phyloP scores from a whole-genome alignment of 2,113 vertebrate species.

The Ondatra zibethicus region DNA sequence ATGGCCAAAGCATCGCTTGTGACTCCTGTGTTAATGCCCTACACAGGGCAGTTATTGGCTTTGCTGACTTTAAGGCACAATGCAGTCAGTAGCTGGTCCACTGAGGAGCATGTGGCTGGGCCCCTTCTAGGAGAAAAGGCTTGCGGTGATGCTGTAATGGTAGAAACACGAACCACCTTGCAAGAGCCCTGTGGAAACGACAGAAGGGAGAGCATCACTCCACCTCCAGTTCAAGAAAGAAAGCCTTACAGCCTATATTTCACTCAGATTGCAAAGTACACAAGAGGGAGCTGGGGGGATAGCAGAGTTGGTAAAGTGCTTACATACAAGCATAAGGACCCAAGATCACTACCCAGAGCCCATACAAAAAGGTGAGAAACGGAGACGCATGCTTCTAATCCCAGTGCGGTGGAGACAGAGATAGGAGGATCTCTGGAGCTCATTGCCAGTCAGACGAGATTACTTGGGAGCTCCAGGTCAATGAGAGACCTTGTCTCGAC shows the following conservation, averaged over 20 bases:
- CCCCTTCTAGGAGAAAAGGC: background rate
- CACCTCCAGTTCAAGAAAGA: background rate
- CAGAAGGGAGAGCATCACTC: background rate
- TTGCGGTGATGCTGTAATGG: background rate
- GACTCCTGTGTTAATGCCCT: constrained; percentile 74
- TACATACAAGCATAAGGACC: background rate
- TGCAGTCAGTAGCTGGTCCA: constrained; percentile 60
- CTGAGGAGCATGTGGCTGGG: background rate
- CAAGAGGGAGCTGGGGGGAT: background rate
- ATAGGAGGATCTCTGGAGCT: background rate
- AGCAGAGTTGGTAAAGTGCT: no score
- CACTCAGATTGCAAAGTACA: background rate
- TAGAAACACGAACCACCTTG: background rate
- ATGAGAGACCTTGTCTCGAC: background rate
- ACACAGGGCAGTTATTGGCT: constrained; percentile 77
- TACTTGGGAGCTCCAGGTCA: background rate
- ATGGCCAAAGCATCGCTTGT: constrained; percentile 81
- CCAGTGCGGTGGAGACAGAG: background rate
- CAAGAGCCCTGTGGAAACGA: background rate
- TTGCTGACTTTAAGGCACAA: constrained; percentile 72
- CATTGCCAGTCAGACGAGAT: background rate
- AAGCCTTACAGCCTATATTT: no score
- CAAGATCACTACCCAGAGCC: no score
- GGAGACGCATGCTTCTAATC: background rate
- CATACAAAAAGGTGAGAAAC: background rate